These are phyloP conservation scores for Salvelinus sp. DNA, from an alignment of 2,113 vertebrate genomes.

Conservation along the genomic window DNA sequence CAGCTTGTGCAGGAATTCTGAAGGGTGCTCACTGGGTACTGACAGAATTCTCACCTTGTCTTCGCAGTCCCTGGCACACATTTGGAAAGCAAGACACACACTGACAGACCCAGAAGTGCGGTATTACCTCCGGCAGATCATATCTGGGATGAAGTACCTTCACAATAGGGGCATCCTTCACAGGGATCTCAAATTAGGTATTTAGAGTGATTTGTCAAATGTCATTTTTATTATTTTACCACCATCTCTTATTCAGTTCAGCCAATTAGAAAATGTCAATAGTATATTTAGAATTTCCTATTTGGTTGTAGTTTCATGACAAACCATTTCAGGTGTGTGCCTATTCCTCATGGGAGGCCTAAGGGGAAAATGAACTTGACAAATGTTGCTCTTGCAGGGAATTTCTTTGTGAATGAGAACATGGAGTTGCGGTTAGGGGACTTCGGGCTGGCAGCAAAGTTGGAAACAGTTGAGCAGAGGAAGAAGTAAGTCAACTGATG, in stretches of 20 bases:
- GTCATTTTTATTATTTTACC: neutral
- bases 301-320: neutral
- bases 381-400: slow-evolving; percentile 77
- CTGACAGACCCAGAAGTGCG: slow-evolving; percentile 94
- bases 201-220: neutral
- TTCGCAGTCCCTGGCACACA: slow-evolving; percentile 92
- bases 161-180: slow-evolving; percentile 93
- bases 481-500: slow-evolving; percentile 82
- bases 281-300: neutral
- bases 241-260: neutral
- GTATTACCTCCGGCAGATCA: slow-evolving; percentile 96
- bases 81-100: slow-evolving; percentile 96
- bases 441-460: slow-evolving; percentile 90
- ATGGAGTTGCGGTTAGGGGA: slow-evolving; percentile 98
- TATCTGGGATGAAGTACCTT: slow-evolving; percentile 94
- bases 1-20: neutral
- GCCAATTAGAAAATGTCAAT: neutral
- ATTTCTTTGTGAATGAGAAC: slow-evolving; percentile 98
- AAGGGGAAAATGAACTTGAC: slow-evolving; percentile 42
- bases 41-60: slow-evolving; percentile 24
- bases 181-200: slow-evolving; percentile 95
- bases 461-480: slow-evolving; percentile 86
- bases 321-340: neutral
- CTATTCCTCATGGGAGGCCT: neutral
- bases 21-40: neutral